phyloP scores from a whole-genome alignment of 2,888 invertebrate species.

The Caenorhabditis drosophilae region DNA sequence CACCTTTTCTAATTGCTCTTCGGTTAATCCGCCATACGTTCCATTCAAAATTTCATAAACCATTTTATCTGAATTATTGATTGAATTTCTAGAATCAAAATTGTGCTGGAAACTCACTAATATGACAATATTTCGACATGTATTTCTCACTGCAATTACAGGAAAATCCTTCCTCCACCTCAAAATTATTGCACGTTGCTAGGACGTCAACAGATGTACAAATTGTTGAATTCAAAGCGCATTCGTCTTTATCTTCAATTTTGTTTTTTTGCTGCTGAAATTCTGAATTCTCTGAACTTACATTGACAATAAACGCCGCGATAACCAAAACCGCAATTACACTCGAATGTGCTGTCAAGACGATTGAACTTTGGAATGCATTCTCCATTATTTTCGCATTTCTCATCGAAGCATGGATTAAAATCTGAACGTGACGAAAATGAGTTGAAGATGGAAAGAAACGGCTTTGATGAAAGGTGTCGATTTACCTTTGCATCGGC shows the following conservation, averaged over 20 bases:
- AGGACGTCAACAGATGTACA: constrained; percentile 26
- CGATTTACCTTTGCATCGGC: constrained; percentile 19
- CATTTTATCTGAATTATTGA: constrained; percentile 20
- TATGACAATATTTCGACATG: constrained; percentile 23
- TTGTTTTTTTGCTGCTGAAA: too few relatives aligned
- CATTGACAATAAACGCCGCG: constrained; percentile 24
- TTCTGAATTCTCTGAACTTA: too few relatives aligned
- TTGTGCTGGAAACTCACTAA: constrained; percentile 5
- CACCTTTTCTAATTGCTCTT: constrained; percentile 24
- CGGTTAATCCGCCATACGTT: constrained; percentile 23
- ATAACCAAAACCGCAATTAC: constrained; percentile 20
- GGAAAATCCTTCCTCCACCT: constrained; percentile 33
- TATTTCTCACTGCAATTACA: constrained; percentile 27
- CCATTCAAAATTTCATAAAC: constrained; percentile 34
- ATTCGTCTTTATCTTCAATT: too few relatives aligned
- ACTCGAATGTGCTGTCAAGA: constrained; percentile 24
- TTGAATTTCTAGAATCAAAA: background rate
- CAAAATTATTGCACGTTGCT: constrained; percentile 34
- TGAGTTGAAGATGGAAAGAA: constrained; percentile 8
- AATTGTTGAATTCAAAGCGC: constrained; percentile 18
- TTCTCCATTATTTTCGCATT: constrained; percentile 30
- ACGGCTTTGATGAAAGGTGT: background rate
- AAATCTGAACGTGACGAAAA: too few relatives aligned
- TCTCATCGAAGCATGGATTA: constrained; percentile 24
- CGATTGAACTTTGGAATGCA: constrained; percentile 23